phyloP scores from a whole-genome alignment of 1,140 invertebrate species.

The Diplogasteroides magnus region DNA sequence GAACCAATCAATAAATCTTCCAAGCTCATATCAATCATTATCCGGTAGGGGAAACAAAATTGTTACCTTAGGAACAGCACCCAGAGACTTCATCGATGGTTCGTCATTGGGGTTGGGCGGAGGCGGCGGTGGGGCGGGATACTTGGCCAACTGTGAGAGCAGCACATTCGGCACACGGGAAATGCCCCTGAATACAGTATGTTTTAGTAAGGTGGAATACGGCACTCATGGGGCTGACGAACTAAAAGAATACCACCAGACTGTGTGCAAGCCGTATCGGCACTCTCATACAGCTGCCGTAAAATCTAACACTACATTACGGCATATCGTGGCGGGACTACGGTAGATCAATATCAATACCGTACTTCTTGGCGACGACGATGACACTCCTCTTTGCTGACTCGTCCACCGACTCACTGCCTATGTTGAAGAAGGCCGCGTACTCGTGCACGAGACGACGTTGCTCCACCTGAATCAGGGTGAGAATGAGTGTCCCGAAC shows the following conservation, averaged over 20 bases:
- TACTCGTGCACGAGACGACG: conserved; percentile 83
- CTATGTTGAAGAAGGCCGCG: conserved; percentile 85
- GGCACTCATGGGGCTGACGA: no score
- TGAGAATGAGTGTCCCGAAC: no score
- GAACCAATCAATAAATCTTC: no score
- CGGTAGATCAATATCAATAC: conserved; percentile 34
- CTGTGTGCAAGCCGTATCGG: no score
- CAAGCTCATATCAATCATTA: no score
- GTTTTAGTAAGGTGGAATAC: no score
- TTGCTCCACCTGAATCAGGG: conserved; percentile 76
- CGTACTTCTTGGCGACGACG: conserved; percentile 72
- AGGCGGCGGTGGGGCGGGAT: background rate
- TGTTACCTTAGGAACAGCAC: background rate
- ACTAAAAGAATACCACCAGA: no score
- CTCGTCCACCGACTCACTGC: conserved; percentile 83
- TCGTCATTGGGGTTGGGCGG: background rate
- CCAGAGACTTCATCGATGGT: background rate
- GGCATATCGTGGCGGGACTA: no score
- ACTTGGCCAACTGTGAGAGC: conserved; percentile 22
- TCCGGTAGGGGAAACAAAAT: background rate
- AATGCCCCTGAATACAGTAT: conserved; percentile 3
- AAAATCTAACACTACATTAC: no score
- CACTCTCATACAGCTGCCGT: no score
- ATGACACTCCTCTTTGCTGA: conserved; percentile 91
- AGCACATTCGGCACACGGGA: conserved; percentile 6